These are phyloP conservation scores for Onychostoma macrolepis DNA, from an alignment of 2,113 vertebrate genomes.

Conservation along the genomic window DNA sequence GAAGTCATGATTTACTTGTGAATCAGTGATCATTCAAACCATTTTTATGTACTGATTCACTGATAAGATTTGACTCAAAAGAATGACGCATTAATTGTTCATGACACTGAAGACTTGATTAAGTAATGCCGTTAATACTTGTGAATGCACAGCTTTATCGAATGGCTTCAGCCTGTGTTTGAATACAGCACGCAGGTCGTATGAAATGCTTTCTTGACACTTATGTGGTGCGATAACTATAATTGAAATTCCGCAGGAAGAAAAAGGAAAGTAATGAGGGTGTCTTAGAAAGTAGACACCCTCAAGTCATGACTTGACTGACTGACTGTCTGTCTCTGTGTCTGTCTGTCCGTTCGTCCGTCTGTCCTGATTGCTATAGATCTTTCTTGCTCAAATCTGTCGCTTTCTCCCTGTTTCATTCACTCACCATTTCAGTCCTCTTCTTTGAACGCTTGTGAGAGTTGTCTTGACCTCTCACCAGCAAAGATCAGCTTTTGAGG, in stretches of 20 bases:
- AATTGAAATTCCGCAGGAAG: neutral
- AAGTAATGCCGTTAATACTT: neutral
- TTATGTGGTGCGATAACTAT: neutral
- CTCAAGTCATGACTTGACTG: neutral
- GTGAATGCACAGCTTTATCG: neutral
- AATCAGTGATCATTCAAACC: neutral
- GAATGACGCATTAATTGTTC: neutral
- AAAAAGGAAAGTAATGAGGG: neutral
- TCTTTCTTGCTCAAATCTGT: slow-evolving; percentile 39
- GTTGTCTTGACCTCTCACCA: slow-evolving; percentile 42
- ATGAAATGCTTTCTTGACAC: neutral
- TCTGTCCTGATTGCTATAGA: slow-evolving; percentile 29
- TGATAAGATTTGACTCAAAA: neutral
- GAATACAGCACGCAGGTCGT: neutral
- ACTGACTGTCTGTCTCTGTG: too few relatives aligned
- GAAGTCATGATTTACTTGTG: neutral
- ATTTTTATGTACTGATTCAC: neutral
- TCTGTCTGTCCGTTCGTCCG: too few relatives aligned
- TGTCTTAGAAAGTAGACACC: too few relatives aligned
- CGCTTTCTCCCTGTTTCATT: slow-evolving; percentile 39
- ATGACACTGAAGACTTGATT: neutral
- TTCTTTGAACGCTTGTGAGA: slow-evolving; percentile 45
- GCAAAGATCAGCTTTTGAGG: slow-evolving; percentile 52
- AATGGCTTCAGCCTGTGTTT: neutral
- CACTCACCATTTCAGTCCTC: slow-evolving; percentile 54